Evolutionary conservation across 2,888 invertebrate genomes (phyloP).

Genomic region (Corbicula japonica): DNA sequence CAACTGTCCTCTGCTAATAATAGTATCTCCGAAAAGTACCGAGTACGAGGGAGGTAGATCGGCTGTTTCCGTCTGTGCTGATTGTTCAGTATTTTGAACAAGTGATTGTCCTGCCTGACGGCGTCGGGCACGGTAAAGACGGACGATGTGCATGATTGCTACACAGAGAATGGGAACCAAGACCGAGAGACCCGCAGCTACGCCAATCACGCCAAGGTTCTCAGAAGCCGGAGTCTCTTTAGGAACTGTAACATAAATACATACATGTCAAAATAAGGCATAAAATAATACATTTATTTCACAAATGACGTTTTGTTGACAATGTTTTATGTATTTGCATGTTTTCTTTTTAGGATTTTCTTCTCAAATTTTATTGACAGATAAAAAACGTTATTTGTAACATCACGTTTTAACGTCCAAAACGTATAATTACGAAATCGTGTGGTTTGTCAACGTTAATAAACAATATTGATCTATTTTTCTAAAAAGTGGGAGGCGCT

Average conservation of each 20-base stretch:
- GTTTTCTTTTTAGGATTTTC: too few species aligned
- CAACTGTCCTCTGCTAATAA: not conserved
- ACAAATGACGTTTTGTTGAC: too few species aligned
- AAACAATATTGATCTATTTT: too few species aligned
- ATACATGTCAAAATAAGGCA: too few species aligned
- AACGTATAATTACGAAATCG: too few species aligned
- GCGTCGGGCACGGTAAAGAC: conserved; percentile 30
- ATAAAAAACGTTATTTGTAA: too few species aligned
- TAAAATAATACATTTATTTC: too few species aligned
- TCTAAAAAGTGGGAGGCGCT: too few species aligned
- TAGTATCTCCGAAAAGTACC: conserved; percentile 47
- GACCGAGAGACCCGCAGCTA: conserved; percentile 60
- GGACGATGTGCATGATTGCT: conserved; percentile 53
- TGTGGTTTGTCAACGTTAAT: too few species aligned
- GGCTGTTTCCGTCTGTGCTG: conserved; percentile 29
- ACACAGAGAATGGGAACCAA: conserved; percentile 61
- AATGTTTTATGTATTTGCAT: too few species aligned
- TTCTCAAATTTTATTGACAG: too few species aligned
- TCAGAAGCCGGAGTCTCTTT: conserved; percentile 2
- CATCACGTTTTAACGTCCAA: too few species aligned
- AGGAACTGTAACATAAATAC: conserved; percentile 15
- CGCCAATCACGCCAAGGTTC: conserved; percentile 53
- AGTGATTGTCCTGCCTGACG: conserved; percentile 7
- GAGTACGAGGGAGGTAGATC: conserved; percentile 60
- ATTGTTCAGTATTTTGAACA: conserved; percentile 21